Conservation (phyloP, 1,140 invertebrate species). For the Cheumatopsyche charites region DNA sequence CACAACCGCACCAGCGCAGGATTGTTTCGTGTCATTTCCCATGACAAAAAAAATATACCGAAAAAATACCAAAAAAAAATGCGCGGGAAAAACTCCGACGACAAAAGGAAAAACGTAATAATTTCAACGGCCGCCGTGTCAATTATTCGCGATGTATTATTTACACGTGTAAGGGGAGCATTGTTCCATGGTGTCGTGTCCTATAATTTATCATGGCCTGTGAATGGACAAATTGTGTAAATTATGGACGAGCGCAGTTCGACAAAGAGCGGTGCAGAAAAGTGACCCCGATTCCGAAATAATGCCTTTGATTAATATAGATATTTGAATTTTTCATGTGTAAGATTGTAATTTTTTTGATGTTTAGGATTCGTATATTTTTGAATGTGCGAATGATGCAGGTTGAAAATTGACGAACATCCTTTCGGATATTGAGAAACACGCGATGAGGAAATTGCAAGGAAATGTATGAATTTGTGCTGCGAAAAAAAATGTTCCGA, state of each 20-base stretch:
- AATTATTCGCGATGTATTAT: slow-evolving; percentile 18
- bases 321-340: neutral
- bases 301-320: slow-evolving; percentile 11
- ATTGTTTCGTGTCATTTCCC: too few relatives aligned
- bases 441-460: slow-evolving; percentile 23
- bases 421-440: slow-evolving; percentile 16
- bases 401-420: slow-evolving; percentile 23
- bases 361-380: too few relatives aligned
- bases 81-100: too few relatives aligned
- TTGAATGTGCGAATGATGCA: slow-evolving; percentile 22
- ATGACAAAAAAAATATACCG: too few relatives aligned
- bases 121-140: neutral
- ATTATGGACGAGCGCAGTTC: slow-evolving; percentile 38
- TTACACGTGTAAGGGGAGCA: slow-evolving; percentile 31
- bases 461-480: slow-evolving; percentile 8
- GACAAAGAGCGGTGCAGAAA: slow-evolving; percentile 24
- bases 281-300: neutral
- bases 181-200: slow-evolving; percentile 22
- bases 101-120: too few relatives aligned
- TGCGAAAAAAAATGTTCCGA: slow-evolving; percentile 9
- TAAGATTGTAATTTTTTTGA: slow-evolving; percentile 16
- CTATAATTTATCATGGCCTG: slow-evolving; percentile 39
- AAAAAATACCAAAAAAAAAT: too few relatives aligned
- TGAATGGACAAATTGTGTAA: slow-evolving; percentile 43
- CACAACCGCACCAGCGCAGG: too few relatives aligned